Percentiles rank a stretch among this genome's conserved stretches.
phyloP scores from a whole-genome alignment of 2,113 vertebrate species.

The Mus pahari region DNA sequence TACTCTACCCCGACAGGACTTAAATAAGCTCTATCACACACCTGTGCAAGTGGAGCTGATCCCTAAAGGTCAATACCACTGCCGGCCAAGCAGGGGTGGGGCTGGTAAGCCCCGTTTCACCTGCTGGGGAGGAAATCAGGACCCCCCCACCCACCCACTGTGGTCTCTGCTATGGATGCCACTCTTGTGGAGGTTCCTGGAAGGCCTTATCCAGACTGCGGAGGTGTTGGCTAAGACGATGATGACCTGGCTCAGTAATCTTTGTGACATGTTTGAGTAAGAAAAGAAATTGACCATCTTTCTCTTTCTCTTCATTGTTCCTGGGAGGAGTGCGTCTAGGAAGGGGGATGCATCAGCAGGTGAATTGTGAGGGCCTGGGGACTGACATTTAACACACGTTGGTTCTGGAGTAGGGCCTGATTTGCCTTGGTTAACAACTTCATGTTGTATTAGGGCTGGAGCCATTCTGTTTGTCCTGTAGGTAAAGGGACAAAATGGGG shows the following conservation, averaged over 20 bases:
- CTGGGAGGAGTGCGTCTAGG: constrained; percentile 3
- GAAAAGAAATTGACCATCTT: constrained; percentile 65
- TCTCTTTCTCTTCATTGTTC: constrained; percentile 56
- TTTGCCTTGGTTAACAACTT: constrained; percentile 81
- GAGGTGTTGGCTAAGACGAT: constrained; percentile 50
- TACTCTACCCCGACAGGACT: neutral
- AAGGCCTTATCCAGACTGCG: neutral
- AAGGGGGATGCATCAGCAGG: neutral
- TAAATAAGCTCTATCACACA: neutral
- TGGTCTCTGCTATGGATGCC: neutral
- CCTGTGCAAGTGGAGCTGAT: neutral
- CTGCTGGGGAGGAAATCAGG: neutral
- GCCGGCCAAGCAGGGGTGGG: neutral
- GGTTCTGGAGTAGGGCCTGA: constrained; percentile 49
- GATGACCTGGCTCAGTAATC: constrained; percentile 62
- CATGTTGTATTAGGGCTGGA: constrained; percentile 66
- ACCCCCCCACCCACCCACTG: too few species aligned
- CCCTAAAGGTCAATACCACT: neutral
- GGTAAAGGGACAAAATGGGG: constrained; percentile 77
- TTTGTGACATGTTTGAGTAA: constrained; percentile 65
- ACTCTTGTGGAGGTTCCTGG: neutral
- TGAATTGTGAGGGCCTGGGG: constrained; percentile 62
- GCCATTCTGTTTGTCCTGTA: constrained; percentile 71
- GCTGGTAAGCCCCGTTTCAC: neutral
- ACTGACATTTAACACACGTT: constrained; percentile 21